Percentiles rank a stretch among this genome's conserved stretches.
Conservation (phyloP, 1,140 invertebrate genomes). For the Coenobita brevimanus region DNA sequence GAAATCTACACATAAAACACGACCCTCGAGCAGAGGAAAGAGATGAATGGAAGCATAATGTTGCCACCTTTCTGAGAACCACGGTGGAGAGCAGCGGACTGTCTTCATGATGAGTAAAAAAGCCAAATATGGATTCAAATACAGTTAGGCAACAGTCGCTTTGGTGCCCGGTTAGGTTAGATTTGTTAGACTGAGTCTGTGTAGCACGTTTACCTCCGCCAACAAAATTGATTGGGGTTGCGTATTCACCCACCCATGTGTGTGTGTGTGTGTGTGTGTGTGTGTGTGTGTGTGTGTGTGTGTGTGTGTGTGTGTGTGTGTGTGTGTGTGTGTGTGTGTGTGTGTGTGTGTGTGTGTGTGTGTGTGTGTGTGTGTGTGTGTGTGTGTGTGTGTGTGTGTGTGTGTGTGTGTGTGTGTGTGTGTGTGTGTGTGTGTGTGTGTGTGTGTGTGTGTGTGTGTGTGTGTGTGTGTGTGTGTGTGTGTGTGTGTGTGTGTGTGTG, state of each 20-base stretch:
- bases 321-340: not conserved
- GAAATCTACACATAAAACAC: too few relatives aligned
- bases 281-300: not conserved
- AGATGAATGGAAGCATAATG: too few relatives aligned
- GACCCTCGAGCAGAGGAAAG: too few relatives aligned
- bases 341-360: not conserved
- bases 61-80: too few relatives aligned
- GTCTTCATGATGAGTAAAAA: too few relatives aligned
- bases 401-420: conserved; percentile 9
- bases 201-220: too few relatives aligned
- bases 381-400: conserved; percentile 10
- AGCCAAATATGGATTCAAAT: too few relatives aligned
- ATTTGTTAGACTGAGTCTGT: too few relatives aligned
- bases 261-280: conserved; percentile 3
- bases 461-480: conserved; percentile 10
- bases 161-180: too few relatives aligned
- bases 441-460: conserved; percentile 5
- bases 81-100: too few relatives aligned
- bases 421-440: conserved; percentile 14
- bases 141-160: too few relatives aligned
- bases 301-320: not conserved
- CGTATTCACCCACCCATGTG: not conserved
- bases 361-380: not conserved
- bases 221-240: not conserved
- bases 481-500: not conserved